Conservation (phyloP, 2,888 invertebrate species). For the Lasioglossum figueresi region DNA sequence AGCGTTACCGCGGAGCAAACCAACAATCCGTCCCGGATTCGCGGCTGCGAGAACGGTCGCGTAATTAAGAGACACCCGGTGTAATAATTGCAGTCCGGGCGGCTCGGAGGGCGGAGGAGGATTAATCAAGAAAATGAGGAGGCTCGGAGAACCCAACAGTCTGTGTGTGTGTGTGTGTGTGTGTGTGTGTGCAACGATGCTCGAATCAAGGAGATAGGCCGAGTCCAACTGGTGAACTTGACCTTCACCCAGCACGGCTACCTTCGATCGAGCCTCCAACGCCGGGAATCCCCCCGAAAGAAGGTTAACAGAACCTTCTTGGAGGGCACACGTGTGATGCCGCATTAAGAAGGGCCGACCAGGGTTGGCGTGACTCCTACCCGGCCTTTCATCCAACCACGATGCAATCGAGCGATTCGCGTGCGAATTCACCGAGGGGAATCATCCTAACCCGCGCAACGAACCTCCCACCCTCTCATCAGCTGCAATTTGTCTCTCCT, state of each 20-base stretch:
- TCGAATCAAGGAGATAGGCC: constrained; percentile 60
- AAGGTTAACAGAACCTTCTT: constrained; percentile 66
- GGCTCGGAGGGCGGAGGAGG: neutral
- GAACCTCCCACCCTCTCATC: neutral
- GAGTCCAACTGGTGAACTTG: constrained; percentile 67
- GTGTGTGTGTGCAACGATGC: constrained; percentile 2
- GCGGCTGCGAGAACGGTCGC: neutral
- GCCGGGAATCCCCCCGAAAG: constrained; percentile 70
- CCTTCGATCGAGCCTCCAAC: constrained; percentile 66
- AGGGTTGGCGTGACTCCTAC: constrained; percentile 39
- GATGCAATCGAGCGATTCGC: constrained; percentile 36
- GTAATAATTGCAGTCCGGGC: neutral
- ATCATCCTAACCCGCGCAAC: constrained; percentile 16
- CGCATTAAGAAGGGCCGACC: constrained; percentile 28
- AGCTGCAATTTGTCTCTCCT: neutral
- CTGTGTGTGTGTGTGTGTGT: neutral
- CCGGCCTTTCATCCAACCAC: neutral
- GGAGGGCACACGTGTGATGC: constrained; percentile 44
- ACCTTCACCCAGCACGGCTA: constrained; percentile 72
- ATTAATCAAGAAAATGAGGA: neutral
- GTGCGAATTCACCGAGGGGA: constrained; percentile 41
- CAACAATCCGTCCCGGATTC: neutral
- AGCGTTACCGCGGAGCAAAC: neutral
- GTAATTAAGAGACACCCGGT: constrained; percentile 2
- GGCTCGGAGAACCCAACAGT: neutral